Evolutionary conservation across 2,113 vertebrate species (phyloP).

Genomic region (Epinephelus cyanopodus): DNA sequence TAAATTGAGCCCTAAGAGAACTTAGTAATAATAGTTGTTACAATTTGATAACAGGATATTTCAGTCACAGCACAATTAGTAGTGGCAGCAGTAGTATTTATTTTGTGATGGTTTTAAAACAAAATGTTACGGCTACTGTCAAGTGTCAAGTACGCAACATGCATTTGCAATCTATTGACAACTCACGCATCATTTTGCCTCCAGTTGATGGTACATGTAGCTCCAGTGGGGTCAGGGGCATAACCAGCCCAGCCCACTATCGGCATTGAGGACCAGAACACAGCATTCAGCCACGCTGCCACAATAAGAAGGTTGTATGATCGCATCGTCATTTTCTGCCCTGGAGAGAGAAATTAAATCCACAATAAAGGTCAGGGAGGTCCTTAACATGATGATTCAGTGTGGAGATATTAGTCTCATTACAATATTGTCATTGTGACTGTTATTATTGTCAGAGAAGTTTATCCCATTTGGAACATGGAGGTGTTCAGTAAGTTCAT

Average conservation of each 20-base stretch:
- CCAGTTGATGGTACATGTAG: slow-evolving; percentile 98
- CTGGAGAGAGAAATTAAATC: slow-evolving; percentile 73
- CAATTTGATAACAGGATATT: neutral
- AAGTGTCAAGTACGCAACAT: neutral
- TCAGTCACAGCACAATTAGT: neutral
- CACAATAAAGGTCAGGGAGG: neutral
- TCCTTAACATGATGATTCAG: too few relatives aligned
- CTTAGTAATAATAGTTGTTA: neutral
- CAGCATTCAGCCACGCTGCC: slow-evolving; percentile 94
- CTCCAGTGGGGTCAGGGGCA: slow-evolving; percentile 95
- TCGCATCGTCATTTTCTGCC: slow-evolving; percentile 89
- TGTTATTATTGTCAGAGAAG: neutral
- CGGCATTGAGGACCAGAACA: slow-evolving; percentile 97
- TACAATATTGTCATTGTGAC: neutral
- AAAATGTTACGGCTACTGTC: neutral
- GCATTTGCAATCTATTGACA: neutral
- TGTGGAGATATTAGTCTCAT: neutral
- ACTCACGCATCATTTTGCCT: slow-evolving; percentile 92
- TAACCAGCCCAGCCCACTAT: slow-evolving; percentile 94
- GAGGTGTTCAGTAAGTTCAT: neutral
- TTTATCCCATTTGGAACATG: neutral
- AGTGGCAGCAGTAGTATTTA: neutral
- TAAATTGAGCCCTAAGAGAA: too few relatives aligned
- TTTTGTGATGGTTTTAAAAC: neutral
- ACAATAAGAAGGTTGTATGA: slow-evolving; percentile 90